These are phyloP conservation scores for Lepidurus packardi DNA, from an alignment of 1,140 invertebrate genomes.

Conservation along the genomic window DNA sequence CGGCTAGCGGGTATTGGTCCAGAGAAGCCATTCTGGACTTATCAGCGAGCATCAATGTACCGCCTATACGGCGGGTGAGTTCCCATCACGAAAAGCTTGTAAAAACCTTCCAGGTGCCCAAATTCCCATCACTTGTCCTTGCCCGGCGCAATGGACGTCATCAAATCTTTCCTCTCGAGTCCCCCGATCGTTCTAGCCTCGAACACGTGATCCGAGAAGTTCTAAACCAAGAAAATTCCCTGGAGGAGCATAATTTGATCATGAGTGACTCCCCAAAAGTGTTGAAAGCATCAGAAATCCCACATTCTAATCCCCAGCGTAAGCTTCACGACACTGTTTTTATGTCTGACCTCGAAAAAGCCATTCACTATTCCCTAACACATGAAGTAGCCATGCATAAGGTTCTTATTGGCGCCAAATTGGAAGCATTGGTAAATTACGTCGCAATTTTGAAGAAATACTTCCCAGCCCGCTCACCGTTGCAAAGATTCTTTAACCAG, in stretches of 20 bases:
- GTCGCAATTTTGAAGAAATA: slow-evolving; percentile 61
- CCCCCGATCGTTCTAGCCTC: slow-evolving; percentile 29
- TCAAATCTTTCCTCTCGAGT: not conserved
- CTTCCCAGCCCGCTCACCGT: slow-evolving; percentile 63
- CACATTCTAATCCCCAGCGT: not conserved
- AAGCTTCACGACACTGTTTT: slow-evolving; percentile 55
- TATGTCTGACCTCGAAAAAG: slow-evolving; percentile 79
- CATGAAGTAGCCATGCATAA: slow-evolving; percentile 70
- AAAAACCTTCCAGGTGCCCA: slow-evolving; percentile 24
- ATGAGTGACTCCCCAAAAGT: not conserved
- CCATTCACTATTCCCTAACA: slow-evolving; percentile 67
- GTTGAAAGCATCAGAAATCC: slow-evolving; percentile 1
- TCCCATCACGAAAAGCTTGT: slow-evolving; percentile 20
- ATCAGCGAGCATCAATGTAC: slow-evolving; percentile 9
- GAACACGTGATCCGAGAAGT: slow-evolving; percentile 15
- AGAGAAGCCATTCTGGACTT: slow-evolving; percentile 30
- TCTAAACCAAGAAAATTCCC: not conserved
- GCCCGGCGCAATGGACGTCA: slow-evolving; percentile 7
- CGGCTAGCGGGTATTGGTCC: slow-evolving; percentile 27
- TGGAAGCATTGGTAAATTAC: slow-evolving; percentile 66
- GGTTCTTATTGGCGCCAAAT: slow-evolving; percentile 59
- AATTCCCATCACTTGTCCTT: slow-evolving; percentile 27
- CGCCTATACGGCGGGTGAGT: slow-evolving; percentile 30
- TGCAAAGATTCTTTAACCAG: slow-evolving; percentile 52
- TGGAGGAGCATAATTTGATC: not conserved